Base-by-base conservation (phyloP, 2,113 vertebrate species). In the Nicator chloris region DNA sequence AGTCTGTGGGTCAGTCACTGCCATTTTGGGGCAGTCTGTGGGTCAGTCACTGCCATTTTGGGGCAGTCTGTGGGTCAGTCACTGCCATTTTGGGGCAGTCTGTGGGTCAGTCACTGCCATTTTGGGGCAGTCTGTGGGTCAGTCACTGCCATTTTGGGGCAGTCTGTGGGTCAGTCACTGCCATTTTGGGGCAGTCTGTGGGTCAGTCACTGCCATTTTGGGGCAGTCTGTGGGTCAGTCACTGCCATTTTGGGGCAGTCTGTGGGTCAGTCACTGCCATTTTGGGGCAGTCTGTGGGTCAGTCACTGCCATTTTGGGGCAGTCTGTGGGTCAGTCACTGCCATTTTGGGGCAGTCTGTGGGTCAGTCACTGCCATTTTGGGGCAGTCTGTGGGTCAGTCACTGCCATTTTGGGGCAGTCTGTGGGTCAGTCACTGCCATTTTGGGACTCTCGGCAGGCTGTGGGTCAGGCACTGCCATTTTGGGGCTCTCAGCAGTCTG, bases 1-100 rank as follows among this genome's bases (percentile, higher is more conserved):
- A n/a, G n/a, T n/a, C n/a, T n/a, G n/a, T n/a, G 50, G 27, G 21
- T 80, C 11, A 23, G 15, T 47, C 6, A 2, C 10, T 0, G 9
- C 42, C 44, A 9, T 60, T 61, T 15, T 39, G 27, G 4, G 44
- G 24, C 42, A n/a, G n/a, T n/a, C n/a, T n/a, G n/a, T n/a, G 50
- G 27, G 21, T 80, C 11, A 23, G 15, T 47, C 6, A 2, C 10
- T 0, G 9, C 42, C 44, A 9, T 60, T 61, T 15, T 39, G 27
- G 4, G 44, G 24, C 42, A n/a, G n/a, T n/a, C n/a, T n/a, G n/a
- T n/a, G 50, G 27, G 21, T 80, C 11, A 23, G 15, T 47, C 6
- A 2, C 10, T 0, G 9, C 42, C 44, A 9, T 60, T 61, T 15
- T 39, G 27, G 4, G 44, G 24, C 42, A n/a, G n/a, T n/a, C n/a